phyloP scores from a whole-genome alignment of 2,888 invertebrate species.

The Hypomecis punctinalis region DNA sequence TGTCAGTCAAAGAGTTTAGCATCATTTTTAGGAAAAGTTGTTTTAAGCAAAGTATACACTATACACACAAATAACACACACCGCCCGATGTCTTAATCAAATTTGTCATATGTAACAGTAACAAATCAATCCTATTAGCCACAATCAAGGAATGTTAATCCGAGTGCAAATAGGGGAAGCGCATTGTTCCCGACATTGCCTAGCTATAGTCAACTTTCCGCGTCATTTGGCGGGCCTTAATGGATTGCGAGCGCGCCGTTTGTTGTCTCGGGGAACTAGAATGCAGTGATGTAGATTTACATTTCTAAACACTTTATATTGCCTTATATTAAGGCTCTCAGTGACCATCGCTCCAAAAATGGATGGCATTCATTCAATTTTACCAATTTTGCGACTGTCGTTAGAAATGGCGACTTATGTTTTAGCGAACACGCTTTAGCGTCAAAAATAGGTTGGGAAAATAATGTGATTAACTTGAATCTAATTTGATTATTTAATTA shows the following conservation, averaged over 20 bases:
- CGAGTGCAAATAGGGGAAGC: conserved; percentile 31
- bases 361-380: not conserved
- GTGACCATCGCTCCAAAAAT: too few species aligned
- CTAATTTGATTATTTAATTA: too few species aligned
- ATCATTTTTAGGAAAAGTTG: too few species aligned
- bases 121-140: not conserved
- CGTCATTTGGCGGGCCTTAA: conserved; percentile 78
- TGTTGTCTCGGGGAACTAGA: conserved; percentile 14
- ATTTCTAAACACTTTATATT: not conserved
- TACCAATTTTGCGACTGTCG: too few species aligned
- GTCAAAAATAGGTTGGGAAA: too few species aligned
- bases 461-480: too few species aligned
- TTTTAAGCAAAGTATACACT: too few species aligned
- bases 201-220: conserved; percentile 71
- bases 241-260: conserved; percentile 73
- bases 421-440: too few species aligned
- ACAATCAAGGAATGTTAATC: conserved; percentile 47
- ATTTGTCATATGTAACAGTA: not conserved
- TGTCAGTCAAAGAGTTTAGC: too few species aligned
- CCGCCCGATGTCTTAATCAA: not conserved
- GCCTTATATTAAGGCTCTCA: too few species aligned
- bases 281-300: conserved; percentile 13
- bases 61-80: too few species aligned
- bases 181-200: conserved; percentile 28
- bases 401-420: too few species aligned